Conservation (phyloP, 2,888 invertebrate genomes). For the Heliconius erato region DNA sequence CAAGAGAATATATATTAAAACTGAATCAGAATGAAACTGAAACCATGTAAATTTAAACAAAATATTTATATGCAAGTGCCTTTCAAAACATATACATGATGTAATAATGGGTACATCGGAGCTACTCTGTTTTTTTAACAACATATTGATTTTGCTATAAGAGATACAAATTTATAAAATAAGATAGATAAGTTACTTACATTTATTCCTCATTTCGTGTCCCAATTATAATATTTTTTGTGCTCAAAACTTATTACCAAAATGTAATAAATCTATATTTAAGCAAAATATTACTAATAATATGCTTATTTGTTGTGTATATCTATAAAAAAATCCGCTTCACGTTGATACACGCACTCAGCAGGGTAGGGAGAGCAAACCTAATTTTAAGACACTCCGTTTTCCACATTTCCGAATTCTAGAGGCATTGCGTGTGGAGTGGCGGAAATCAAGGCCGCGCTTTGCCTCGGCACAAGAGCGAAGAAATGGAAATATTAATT, state of each 20-base stretch:
- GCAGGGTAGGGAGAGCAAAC: no score
- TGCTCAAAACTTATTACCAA: not conserved
- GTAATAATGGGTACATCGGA: not conserved
- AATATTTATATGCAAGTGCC: not conserved
- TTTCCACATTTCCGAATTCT: no score
- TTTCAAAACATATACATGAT: not conserved
- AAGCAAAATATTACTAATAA: not conserved
- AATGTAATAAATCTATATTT: not conserved
- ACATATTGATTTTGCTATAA: not conserved
- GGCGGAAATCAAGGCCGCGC: no score
- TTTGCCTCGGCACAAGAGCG: no score
- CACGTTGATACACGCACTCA: no score
- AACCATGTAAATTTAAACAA: slow-evolving; percentile 8
- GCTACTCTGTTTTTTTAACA: not conserved
- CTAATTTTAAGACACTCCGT: no score
- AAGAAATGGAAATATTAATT: no score
- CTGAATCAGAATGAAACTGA: slow-evolving; percentile 27
- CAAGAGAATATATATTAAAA: slow-evolving; percentile 36
- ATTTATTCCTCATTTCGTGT: not conserved
- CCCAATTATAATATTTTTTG: not conserved
- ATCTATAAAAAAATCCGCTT: no score
- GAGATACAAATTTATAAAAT: not conserved
- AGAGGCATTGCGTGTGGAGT: no score
- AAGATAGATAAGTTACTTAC: not conserved
- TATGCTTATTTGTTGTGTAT: no score